Evolutionary conservation across 2,113 vertebrate genomes (phyloP).

Genomic region (Scalopus aquaticus): DNA sequence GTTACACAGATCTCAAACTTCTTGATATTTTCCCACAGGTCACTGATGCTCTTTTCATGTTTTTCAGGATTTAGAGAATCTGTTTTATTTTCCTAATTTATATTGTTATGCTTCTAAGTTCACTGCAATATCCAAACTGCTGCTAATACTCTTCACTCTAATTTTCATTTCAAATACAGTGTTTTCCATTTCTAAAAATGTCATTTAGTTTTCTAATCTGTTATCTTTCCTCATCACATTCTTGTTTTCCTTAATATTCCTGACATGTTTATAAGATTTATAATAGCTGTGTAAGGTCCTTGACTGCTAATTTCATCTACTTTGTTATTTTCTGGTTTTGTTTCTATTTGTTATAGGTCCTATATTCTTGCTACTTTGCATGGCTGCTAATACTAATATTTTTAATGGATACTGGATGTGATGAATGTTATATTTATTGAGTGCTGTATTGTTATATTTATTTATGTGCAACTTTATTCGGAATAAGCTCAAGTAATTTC

Average conservation of each 20-base stretch:
- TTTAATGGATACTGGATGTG: neutral
- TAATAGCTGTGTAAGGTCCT: neutral
- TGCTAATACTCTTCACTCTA: neutral
- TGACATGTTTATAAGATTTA: neutral
- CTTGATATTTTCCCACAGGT: neutral
- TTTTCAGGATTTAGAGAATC: neutral
- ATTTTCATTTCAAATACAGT: constrained; percentile 32
- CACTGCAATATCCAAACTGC: neutral
- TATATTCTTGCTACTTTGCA: neutral
- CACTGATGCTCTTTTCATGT: neutral
- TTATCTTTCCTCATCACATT: neutral
- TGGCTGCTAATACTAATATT: neutral
- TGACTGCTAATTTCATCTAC: neutral
- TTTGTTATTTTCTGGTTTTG: neutral
- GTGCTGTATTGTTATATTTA: neutral
- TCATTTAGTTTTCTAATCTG: neutral
- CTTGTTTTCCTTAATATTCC: neutral
- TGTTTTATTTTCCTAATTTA: constrained; percentile 5
- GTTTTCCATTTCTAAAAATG: neutral
- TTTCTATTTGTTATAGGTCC: neutral
- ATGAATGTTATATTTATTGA: neutral
- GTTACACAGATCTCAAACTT: neutral
- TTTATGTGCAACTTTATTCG: neutral
- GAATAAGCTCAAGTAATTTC: neutral
- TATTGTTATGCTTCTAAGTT: constrained; percentile 4